Evolutionary conservation across 1,140 invertebrate genomes (phyloP).

Genomic region (Papilio xuthus): DNA sequence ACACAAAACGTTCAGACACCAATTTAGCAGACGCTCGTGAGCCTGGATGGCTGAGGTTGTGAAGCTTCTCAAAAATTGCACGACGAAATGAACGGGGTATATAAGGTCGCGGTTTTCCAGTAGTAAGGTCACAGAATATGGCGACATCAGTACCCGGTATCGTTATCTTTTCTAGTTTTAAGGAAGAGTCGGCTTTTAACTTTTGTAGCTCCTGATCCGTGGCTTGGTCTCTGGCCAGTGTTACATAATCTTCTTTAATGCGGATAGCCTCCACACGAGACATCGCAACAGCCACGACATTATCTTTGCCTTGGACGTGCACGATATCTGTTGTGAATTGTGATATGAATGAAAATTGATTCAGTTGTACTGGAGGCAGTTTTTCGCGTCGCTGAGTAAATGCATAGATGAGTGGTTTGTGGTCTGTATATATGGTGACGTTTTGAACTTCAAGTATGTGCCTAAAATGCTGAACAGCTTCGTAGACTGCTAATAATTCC

Average conservation of each 20-base stretch:
- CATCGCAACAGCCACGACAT: not conserved
- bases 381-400: not conserved
- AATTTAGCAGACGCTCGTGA: conserved; percentile 19
- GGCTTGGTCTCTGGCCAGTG: not conserved
- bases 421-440: conserved; percentile 68
- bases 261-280: not conserved
- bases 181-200: not conserved
- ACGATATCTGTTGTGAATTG: conserved; percentile 8
- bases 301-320: not conserved
- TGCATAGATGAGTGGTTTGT: conserved; percentile 53
- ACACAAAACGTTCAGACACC: conserved; percentile 35
- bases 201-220: not conserved
- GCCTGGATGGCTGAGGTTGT: conserved; percentile 40
- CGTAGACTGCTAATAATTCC: conserved; percentile 75
- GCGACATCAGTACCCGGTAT: no score
- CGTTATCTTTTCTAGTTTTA: not conserved
- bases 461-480: conserved; percentile 65
- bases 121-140: no score
- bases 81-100: no score
- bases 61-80: conserved; percentile 26
- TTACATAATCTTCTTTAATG: not conserved
- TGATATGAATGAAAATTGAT: not conserved
- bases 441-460: conserved; percentile 57
- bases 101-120: no score
- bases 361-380: not conserved